These are phyloP conservation scores for Mus pahari DNA, from an alignment of 2,113 vertebrate species.

Conservation along the genomic window DNA sequence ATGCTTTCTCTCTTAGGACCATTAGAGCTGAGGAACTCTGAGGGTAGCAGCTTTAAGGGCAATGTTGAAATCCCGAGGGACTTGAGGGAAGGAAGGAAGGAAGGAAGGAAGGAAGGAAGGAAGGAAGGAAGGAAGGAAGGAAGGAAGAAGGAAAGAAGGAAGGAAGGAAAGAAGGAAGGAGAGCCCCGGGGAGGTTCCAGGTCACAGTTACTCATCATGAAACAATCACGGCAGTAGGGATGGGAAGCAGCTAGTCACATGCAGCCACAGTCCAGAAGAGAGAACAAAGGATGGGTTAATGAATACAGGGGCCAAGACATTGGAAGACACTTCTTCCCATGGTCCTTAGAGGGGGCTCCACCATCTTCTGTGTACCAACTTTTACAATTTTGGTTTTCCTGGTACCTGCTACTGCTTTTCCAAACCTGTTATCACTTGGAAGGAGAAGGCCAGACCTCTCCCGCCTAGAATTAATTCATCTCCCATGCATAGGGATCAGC, in stretches of 20 bases:
- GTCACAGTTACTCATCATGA: not conserved
- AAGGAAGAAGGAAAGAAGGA: no score
- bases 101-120: not conserved
- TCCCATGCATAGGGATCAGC: not conserved
- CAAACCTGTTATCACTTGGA: not conserved
- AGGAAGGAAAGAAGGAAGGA: not conserved
- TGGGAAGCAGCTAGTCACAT: not conserved
- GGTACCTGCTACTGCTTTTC: not conserved
- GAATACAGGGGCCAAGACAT: not conserved
- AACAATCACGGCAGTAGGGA: not conserved
- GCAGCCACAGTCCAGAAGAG: not conserved
- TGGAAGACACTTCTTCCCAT: not conserved
- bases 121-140: no score
- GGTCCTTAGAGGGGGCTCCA: not conserved
- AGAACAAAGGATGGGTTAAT: not conserved
- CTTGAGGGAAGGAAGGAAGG: not conserved
- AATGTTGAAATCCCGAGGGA: not conserved
- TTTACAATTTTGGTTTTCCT: not conserved
- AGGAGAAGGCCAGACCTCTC: not conserved
- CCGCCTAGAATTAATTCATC: not conserved
- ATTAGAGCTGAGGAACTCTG: not conserved
- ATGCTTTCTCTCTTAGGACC: conserved; percentile 15
- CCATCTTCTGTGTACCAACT: not conserved
- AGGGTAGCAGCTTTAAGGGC: not conserved
- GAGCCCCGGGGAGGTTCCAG: not conserved